A percentile compares a stretch with the other conserved stretches of the same genome.
phyloP scores from a whole-genome alignment of 2,113 vertebrate species.

The Accipiter virgatus region DNA sequence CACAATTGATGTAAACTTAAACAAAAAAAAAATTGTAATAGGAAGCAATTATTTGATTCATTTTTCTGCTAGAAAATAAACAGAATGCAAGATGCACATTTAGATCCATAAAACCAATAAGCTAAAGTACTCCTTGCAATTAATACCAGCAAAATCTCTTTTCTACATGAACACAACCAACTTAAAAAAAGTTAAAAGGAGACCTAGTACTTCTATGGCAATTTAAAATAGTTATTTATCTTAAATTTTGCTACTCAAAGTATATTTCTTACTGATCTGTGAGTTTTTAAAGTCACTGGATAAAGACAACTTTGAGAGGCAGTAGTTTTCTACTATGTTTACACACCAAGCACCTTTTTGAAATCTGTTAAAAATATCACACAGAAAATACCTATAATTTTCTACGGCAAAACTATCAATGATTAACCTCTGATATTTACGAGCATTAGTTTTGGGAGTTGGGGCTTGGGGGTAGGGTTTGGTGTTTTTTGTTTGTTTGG shows the following conservation, averaged over 20 bases:
- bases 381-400: neutral
- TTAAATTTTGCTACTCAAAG: neutral
- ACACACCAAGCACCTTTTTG: neutral
- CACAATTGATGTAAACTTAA: neutral
- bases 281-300: neutral
- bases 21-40: neutral
- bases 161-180: neutral
- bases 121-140: neutral
- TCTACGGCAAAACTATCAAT: neutral
- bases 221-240: rapidly evolving
- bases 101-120: neutral
- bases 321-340: neutral
- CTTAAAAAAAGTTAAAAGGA: neutral
- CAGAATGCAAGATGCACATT: neutral
- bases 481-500: neutral
- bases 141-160: neutral
- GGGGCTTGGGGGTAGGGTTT: neutral
- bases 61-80: conserved; percentile 17
- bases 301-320: neutral
- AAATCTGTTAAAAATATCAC: neutral
- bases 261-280: neutral
- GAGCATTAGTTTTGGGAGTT: neutral
- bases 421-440: neutral
- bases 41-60: neutral
- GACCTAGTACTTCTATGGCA: neutral